phyloP scores from a whole-genome alignment of 53 echinoderm and acorn worm genomes.

The Holothuria leucospilota region DNA sequence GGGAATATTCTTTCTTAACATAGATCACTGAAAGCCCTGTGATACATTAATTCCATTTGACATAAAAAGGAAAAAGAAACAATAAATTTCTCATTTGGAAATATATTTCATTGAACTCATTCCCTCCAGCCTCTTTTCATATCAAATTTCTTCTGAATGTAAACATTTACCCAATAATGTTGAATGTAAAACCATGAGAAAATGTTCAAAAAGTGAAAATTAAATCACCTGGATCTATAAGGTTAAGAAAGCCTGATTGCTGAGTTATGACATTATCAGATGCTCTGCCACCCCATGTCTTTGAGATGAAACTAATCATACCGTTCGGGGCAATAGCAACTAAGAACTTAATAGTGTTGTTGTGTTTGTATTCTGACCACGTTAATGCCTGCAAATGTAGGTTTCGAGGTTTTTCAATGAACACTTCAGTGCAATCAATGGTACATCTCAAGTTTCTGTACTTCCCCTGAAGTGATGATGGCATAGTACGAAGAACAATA shows the following conservation, averaged over 20 bases:
- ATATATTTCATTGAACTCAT: no score
- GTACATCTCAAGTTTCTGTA: conserved; percentile 57
- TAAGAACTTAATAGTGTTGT: conserved; percentile 74
- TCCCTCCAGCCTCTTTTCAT: no score
- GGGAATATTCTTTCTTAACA: no score
- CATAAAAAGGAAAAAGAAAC: no score
- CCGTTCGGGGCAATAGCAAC: conserved; percentile 78
- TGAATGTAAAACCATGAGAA: no score
- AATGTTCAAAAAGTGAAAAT: not conserved
- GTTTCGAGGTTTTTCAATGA: conserved; percentile 63
- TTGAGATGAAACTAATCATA: conserved; percentile 67
- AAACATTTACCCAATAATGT: no score
- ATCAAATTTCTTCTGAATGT: no score
- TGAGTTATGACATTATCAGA: conserved; percentile 61
- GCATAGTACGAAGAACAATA: conserved; percentile 18
- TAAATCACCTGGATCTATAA: conserved; percentile 68
- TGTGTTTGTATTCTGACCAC: conserved; percentile 79
- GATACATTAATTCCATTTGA: no score
- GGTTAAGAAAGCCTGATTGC: conserved; percentile 59
- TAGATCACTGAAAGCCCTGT: no score
- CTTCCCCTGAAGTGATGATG: conserved; percentile 18
- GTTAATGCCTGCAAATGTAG: conserved; percentile 65
- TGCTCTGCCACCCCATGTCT: conserved; percentile 76
- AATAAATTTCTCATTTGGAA: no score
- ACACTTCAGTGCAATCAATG: conserved; percentile 77